A percentile compares a stretch with the other conserved stretches of the same genome.
Evolutionary conservation across 2,113 vertebrate species (phyloP).

Genomic region (Ptychochromis oligacanthus): DNA sequence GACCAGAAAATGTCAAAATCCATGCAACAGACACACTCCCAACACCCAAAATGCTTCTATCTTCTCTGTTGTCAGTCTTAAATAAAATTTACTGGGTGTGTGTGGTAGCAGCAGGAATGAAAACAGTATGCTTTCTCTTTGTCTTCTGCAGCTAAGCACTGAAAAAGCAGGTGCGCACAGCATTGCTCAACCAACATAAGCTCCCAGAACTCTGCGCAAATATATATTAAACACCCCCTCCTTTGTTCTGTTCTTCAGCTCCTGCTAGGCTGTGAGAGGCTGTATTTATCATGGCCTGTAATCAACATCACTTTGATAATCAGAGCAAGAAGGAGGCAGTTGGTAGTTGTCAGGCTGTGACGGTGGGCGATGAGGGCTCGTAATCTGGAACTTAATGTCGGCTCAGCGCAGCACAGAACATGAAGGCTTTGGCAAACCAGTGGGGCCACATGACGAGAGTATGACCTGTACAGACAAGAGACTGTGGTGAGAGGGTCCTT

Average conservation of each 20-base stretch:
- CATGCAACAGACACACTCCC: neutral
- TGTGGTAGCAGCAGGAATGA: neutral
- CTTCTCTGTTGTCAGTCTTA: neutral
- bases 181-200: neutral
- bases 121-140: neutral
- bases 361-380: neutral
- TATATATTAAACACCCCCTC: neutral
- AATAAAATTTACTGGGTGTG: neutral
- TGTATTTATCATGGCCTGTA: conserved; percentile 38
- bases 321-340: neutral
- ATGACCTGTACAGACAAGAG: conserved; percentile 31
- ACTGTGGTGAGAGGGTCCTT: neutral
- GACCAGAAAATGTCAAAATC: neutral
- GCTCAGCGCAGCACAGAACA: conserved; percentile 22
- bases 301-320: conserved; percentile 27
- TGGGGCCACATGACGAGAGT: conserved; percentile 41
- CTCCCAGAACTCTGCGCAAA: neutral
- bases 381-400: conserved; percentile 37
- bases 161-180: neutral
- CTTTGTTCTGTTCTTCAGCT: neutral
- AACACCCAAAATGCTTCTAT: neutral
- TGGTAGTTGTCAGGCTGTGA: conserved; percentile 11
- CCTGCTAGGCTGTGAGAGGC: conserved; percentile 14
- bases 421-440: conserved; percentile 51
- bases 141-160: neutral